Percentiles rank a stretch among this genome's conserved stretches.
Evolutionary conservation across 2,888 invertebrate species (phyloP).

Genomic region (Pocota personata): DNA sequence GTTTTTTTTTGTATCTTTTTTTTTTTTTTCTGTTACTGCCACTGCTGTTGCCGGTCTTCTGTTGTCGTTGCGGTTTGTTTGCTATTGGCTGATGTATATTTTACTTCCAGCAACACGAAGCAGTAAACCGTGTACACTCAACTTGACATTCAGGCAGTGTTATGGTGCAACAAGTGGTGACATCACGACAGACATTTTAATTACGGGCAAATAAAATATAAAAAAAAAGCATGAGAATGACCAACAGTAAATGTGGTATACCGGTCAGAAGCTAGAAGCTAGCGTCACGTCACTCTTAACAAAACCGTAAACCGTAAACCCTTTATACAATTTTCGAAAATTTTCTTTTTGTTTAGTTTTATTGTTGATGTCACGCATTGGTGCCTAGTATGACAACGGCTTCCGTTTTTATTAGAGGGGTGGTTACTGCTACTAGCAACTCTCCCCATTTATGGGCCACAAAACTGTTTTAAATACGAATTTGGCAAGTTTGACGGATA

Average conservation of each 20-base stretch:
- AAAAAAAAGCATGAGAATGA: conserved; percentile 32
- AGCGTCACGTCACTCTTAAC: conserved; percentile 40
- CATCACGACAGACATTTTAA: conserved; percentile 67
- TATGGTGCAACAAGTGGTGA: conserved; percentile 69
- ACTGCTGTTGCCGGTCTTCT: conserved; percentile 10
- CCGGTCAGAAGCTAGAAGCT: neutral
- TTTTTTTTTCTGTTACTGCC: conserved; percentile 5
- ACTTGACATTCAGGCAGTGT: conserved; percentile 65
- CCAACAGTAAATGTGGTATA: conserved; percentile 11
- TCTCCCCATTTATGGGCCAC: conserved; percentile 46
- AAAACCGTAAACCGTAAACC: conserved; percentile 46
- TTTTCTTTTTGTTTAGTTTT: neutral
- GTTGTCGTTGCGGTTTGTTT: conserved; percentile 56
- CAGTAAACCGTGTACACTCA: conserved; percentile 32
- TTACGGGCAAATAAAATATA: conserved; percentile 25
- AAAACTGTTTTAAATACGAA: conserved; percentile 60
- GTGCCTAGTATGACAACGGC: conserved; percentile 44
- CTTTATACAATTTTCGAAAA: neutral
- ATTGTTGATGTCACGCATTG: conserved; percentile 46
- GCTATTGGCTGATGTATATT: no score
- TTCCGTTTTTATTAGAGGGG: conserved; percentile 56
- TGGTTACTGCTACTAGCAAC: neutral
- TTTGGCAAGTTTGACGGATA: conserved; percentile 40
- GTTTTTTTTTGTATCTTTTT: conserved; percentile 6
- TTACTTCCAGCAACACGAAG: neutral